These are phyloP conservation scores for Lasioglossum pauxillum DNA, from an alignment of 2,888 invertebrate species.

Conservation along the genomic window DNA sequence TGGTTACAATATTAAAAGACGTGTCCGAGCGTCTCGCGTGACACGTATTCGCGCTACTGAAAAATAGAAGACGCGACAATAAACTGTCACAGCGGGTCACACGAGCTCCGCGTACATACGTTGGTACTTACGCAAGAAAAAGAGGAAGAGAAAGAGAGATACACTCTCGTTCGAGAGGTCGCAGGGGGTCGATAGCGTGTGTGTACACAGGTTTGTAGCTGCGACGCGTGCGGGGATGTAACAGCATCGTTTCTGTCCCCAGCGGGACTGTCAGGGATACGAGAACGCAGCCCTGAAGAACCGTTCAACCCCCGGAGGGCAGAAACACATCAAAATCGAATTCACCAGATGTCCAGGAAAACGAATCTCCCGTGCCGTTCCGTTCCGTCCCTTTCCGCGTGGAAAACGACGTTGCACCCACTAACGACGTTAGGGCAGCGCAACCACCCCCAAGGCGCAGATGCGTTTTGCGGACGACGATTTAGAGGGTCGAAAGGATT, in stretches of 20 bases:
- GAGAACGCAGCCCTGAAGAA: conserved; percentile 56
- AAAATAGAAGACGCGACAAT: conserved; percentile 38
- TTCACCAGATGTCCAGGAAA: conserved; percentile 83
- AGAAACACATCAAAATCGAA: conserved; percentile 84
- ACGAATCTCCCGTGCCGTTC: conserved; percentile 67
- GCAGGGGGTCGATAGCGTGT: conserved; percentile 54
- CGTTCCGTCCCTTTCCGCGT: conserved; percentile 36
- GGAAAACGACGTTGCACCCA: conserved; percentile 65
- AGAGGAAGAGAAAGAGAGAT: background rate
- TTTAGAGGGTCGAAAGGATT: conserved; percentile 58
- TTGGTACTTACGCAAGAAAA: conserved; percentile 1
- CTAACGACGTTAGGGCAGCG: conserved; percentile 77
- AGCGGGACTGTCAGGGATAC: conserved; percentile 73
- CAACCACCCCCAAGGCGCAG: conserved; percentile 63
- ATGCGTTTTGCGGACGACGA: conserved; percentile 64
- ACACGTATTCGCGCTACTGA: conserved; percentile 11
- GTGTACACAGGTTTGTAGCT: conserved; percentile 57
- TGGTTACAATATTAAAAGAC: conserved; percentile 24
- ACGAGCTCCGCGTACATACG: conserved; percentile 43
- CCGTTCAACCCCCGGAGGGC: conserved; percentile 74
- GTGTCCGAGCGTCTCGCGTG: background rate
- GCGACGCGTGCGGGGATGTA: conserved; percentile 63
- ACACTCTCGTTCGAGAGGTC: conserved; percentile 42
- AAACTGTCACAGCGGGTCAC: conserved; percentile 54
- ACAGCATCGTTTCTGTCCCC: conserved; percentile 70